Percentiles rank a stretch among this genome's conserved stretches.
These are phyloP conservation scores for Mungos mungo DNA, from an alignment of 2,113 vertebrate genomes.

Conservation along the genomic window DNA sequence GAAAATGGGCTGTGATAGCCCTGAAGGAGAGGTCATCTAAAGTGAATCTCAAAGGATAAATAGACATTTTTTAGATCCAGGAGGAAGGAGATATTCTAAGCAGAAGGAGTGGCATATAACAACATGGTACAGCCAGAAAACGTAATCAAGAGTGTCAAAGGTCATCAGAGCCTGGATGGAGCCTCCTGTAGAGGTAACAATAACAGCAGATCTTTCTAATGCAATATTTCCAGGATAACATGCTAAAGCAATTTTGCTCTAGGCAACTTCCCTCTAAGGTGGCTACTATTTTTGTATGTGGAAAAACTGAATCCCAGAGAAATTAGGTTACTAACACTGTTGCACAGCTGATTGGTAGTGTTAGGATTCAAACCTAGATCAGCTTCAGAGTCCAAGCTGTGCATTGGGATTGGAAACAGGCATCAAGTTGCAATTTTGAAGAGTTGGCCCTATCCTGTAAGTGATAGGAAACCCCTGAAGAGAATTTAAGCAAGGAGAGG, in stretches of 20 bases:
- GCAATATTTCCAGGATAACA: not conserved
- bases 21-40: not conserved
- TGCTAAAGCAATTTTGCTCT: not conserved
- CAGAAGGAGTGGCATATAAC: not conserved
- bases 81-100: not conserved
- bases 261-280: not conserved
- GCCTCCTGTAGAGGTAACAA: not conserved
- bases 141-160: not conserved
- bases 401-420: not conserved
- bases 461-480: not conserved
- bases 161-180: not conserved
- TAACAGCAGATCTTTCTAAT: not conserved
- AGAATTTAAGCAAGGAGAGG: not conserved
- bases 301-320: slow-evolving; percentile 31
- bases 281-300: not conserved
- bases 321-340: not conserved
- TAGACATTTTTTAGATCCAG: slow-evolving; percentile 23
- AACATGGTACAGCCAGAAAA: not conserved
- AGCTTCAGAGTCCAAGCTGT: not conserved
- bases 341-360: not conserved
- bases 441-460: not conserved
- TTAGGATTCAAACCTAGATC: not conserved
- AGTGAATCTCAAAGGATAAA: slow-evolving; percentile 5
- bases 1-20: not conserved
- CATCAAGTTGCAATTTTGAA: not conserved